Base-by-base conservation (phyloP, 2,888 invertebrate species). In the Parasteatoda lunata region DNA sequence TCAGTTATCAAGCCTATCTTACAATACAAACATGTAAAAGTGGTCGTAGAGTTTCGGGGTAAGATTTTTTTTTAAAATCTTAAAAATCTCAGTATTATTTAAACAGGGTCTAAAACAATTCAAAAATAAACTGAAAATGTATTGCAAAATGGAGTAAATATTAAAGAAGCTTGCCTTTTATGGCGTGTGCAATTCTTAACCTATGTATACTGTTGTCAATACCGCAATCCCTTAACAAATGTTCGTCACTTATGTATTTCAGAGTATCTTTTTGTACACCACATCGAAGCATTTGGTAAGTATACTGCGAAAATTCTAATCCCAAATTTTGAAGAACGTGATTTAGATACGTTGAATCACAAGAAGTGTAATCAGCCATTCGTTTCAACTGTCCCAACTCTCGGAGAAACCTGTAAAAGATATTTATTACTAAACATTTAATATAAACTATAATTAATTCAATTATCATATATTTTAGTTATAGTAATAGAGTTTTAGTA, bases 141-240 rank as follows among this genome's bases (percentile, higher is more conserved):
- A 30, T 1, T 30, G 30, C 30, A 30, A 30, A 30, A 30, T 30
- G 30, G 30, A 30, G 2, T 30, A 30, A 30, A 30, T 30, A 54
- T 54, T 11, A 4, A 54, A 54, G 3, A 30, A 7, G 5, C 71
- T 69, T 75, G 81, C 89, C 88, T 79, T 71, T 83, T 4, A 90
- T 88, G 5, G 89, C 86, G 9, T 88, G 84, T 6, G 82, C 84
- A 91, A 99, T 97, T 91, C 97, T 94, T 90, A 96, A 93, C 89
- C 99, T 94, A 92, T 99, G 99, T 91, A 99, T 98, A 90, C 98
- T 97, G 92, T 99, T 99, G 75, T 93, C 93, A 90, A 99, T 97
- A 89, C 96, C 95, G 92, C 99, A 99, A 92, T 98, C 99, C 52
- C 94, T 94, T 89, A 95, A 93, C 85, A 99, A 93, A 92, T 98